Base-by-base conservation (phyloP, 2,797 vertebrate genomes). In the Anableps anableps region DNA sequence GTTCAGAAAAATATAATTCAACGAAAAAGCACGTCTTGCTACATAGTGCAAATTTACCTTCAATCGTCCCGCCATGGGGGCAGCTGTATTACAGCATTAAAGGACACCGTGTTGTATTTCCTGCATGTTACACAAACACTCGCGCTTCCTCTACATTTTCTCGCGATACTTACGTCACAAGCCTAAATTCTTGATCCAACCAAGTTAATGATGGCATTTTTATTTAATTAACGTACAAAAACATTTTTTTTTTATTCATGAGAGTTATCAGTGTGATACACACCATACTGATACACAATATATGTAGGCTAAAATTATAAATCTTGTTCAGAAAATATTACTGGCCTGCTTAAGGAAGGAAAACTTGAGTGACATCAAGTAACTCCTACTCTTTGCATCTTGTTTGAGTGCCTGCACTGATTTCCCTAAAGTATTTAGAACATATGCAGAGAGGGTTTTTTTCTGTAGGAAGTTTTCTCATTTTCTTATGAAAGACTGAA, bases 401-500 rank as follows among this genome's bases (percentile, higher is more conserved):
- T 92, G 90, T 95, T 95, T 96, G 94, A 91, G 93, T 95, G 87
- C 84, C 86, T 88, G 43, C 34, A 77, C 71, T 83, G 70, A 96
- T 96, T 96, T 96, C 88, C 95, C 92, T 96, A 96, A 93, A 93
- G 80, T 92, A 94, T 85, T 94, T 80, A 92, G 86, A 91, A 88
- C 86, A 84, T 87, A 94, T 93, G 92, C 93, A 92, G 80, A 91
- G 89, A 91, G 93, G 90, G 17, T 70, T 55, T 55, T 75, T 45
- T 26, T 9, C 36, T 89, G 82, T 81, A 91, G 91, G 91, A 92
- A 90, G 87, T 71, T 78, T 48, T 60, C 76, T 87, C 4, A 95
- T 96, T 96, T 96, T 83, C 94, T 91, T 95, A 82, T 77, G 90
- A 84, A 60, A 75, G 58, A 85, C 53, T 21, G 68, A 91, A 71